Percentiles rank a stretch among this genome's conserved stretches.
Conservation (phyloP, 2,888 invertebrate genomes). For the Thymelicus sylvestris region DNA sequence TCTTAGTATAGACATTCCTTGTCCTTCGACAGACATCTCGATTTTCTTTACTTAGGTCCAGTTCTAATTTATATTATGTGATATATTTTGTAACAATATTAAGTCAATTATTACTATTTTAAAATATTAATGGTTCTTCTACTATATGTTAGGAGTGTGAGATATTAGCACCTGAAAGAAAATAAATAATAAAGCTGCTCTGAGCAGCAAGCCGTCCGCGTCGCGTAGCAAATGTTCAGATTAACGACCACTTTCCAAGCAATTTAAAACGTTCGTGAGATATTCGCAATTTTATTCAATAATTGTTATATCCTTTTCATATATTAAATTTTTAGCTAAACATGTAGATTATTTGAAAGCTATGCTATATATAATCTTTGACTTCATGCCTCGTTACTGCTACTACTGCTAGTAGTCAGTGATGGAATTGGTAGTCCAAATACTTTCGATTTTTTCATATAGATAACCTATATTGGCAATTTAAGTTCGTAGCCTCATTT, state of each 20-base stretch:
- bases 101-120: not conserved
- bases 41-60: not conserved
- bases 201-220: not conserved
- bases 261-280: not conserved
- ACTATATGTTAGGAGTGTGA: not conserved
- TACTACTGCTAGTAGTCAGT: too few species aligned
- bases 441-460: too few species aligned
- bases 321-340: too few species aligned
- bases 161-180: constrained; percentile 6
- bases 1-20: not conserved
- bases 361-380: too few species aligned
- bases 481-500: not conserved
- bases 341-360: too few species aligned
- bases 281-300: not conserved
- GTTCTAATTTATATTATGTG: not conserved
- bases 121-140: not conserved
- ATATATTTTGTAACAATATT: not conserved
- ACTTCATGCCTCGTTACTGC: too few species aligned
- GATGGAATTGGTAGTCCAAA: too few species aligned
- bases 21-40: not conserved
- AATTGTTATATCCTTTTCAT: not conserved
- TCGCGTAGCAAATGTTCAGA: not conserved
- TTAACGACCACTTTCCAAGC: not conserved
- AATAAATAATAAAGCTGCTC: not conserved
- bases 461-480: not conserved